phyloP scores from a whole-genome alignment of 2,888 invertebrate species.

The Tipula lateralis region DNA sequence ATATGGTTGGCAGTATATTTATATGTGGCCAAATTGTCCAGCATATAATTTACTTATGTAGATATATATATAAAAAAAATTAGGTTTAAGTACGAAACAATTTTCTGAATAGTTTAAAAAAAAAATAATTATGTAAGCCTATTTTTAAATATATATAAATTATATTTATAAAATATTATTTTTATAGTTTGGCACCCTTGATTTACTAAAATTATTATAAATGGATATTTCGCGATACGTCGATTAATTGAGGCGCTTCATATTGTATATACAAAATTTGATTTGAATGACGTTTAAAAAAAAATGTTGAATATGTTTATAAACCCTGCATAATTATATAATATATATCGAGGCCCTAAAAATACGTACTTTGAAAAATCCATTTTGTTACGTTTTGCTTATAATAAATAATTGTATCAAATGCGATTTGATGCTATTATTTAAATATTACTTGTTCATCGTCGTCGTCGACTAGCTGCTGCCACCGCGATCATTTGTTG shows the following conservation, averaged over 20 bases:
- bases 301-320: neutral
- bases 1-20: slow-evolving; percentile 24
- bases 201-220: slow-evolving; percentile 13
- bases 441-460: slow-evolving; percentile 47
- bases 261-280: neutral
- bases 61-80: neutral
- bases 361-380: neutral
- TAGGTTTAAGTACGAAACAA: neutral
- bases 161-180: slow-evolving; percentile 13
- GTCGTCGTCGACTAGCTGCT: slow-evolving; percentile 66
- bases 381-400: neutral
- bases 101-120: neutral
- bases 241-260: neutral
- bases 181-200: slow-evolving; percentile 24
- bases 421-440: neutral
- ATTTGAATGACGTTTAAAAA: neutral
- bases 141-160: neutral
- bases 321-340: neutral
- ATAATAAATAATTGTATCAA: neutral
- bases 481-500: slow-evolving; percentile 85
- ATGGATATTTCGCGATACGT: neutral
- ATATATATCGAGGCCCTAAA: neutral
- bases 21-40: neutral
- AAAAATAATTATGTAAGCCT: neutral
- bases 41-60: slow-evolving; percentile 3